Evolutionary conservation across 2,797 vertebrate genomes (phyloP), one percentile per base, ranked within the genome.

Genomic region (Artibeus lituratus): DNA sequence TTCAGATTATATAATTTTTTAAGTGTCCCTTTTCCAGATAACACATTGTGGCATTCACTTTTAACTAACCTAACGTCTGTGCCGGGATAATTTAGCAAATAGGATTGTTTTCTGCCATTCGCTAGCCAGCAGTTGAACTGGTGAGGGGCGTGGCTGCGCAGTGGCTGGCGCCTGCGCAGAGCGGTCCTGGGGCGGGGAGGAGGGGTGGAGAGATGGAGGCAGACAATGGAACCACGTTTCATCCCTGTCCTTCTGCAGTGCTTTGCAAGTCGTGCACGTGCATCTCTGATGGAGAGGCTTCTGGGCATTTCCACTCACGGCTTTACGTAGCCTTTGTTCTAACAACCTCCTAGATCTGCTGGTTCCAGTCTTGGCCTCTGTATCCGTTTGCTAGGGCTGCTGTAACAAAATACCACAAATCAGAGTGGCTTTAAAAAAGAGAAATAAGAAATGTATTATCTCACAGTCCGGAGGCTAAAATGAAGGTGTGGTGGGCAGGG

Each of bases 291-390:
- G 49, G 86, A 57, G 49, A 7, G 14, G 37, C 19, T 39, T 39
- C 18, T 8, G 7, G 74, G 35, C 42, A 10, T 44, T 44, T 74
- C 69, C 10, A 29, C 65, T 39, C n/a, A 42, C 12, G 51, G 44
- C 32, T 94, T 73, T 83, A 18, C n/a, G 69, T 47, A 55, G 10
- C 8, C 18, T 44, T 94, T 87, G 15, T 92, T 92, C 57, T 89
- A 62, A 87, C 59, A 62, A 76, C 26, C 39, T 87, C 29, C 18
- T 18, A 44, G 24, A 10, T 49, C 29, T 80, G 29, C 37, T 42
- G n/a, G 74, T 88, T 86, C n/a, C 11, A 16, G 0, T 57, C 53
- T 85, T 82, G 14, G 47, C 53, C 69, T 81, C 29, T 78, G 1
- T 82, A 8, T 93, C 59, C 21, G 49, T 93, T n/a, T 93, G 19